phyloP scores from a whole-genome alignment of 2,797 vertebrate species.

The Eidolon dupreanum region DNA sequence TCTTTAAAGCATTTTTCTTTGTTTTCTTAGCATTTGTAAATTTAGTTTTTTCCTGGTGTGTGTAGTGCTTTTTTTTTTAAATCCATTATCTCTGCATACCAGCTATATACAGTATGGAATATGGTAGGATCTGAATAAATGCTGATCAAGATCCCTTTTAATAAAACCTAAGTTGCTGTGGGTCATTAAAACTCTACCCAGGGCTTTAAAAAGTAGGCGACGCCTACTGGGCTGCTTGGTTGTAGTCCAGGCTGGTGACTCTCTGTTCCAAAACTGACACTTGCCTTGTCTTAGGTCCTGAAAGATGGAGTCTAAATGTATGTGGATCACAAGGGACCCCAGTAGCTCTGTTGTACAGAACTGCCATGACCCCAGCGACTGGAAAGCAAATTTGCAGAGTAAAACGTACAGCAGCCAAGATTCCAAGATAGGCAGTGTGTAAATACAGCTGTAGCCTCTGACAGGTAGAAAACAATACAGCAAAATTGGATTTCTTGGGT shows the following conservation, averaged over 20 bases:
- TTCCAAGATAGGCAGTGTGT: background rate
- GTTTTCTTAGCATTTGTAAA: background rate
- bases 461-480: conserved; percentile 51
- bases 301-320: background rate
- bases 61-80: background rate
- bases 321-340: background rate
- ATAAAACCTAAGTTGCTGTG: background rate
- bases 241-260: background rate
- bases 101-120: background rate
- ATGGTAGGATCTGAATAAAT: background rate
- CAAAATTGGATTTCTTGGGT: conserved; percentile 74
- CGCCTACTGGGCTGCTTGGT: background rate
- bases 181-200: background rate
- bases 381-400: background rate
- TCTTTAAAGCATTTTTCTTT: background rate
- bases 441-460: conserved; percentile 47
- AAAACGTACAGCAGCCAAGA: background rate
- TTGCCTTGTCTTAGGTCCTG: background rate
- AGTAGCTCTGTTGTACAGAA: background rate
- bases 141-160: background rate
- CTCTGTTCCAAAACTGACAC: background rate
- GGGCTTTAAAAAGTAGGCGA: background rate
- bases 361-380: background rate
- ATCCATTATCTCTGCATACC: background rate
- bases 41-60: background rate